A percentile compares a stretch with the other conserved stretches of the same genome.
Conservation (phyloP, 2,113 vertebrate genomes). For the Saguinus midas region DNA sequence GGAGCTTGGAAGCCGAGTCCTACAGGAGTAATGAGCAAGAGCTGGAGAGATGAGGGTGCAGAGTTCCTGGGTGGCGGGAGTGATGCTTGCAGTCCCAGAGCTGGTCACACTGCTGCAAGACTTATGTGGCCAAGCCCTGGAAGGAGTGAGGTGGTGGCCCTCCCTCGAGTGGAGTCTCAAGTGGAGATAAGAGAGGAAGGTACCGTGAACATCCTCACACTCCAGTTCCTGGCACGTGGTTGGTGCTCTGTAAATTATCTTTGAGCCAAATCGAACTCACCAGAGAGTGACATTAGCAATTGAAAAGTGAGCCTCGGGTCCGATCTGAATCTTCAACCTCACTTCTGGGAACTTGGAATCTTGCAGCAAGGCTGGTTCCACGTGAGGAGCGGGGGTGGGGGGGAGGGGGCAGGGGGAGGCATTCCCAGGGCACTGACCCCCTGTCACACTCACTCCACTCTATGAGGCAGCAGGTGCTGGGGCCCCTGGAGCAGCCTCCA, state of each 20-base stretch:
- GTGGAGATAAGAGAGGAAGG: too few relatives aligned
- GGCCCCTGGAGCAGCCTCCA: fast-evolving
- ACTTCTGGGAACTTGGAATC: fast-evolving
- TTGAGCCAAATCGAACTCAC: neutral
- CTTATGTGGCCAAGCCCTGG: fast-evolving
- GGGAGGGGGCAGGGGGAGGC: neutral
- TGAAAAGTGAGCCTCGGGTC: too few relatives aligned
- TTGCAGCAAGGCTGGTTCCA: fast-evolving
- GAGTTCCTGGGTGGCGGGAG: fast-evolving
- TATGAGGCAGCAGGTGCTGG: fast-evolving
- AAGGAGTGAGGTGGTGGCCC: fast-evolving
- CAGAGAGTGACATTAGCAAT: fast-evolving
- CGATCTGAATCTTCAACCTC: fast-evolving
- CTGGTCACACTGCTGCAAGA: fast-evolving
- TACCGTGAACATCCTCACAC: fast-evolving
- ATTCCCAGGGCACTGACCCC: fast-evolving
- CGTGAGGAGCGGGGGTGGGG: fast-evolving
- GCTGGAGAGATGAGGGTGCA: neutral
- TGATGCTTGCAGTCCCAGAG: fast-evolving
- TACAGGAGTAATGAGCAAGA: neutral
- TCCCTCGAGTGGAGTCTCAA: too few relatives aligned
- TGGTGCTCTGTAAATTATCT: neutral
- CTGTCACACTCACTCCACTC: neutral
- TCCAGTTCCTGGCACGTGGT: fast-evolving
- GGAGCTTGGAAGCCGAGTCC: fast-evolving